Evolutionary conservation across 2,888 invertebrate genomes (phyloP), one percentile per base, ranked within the genome.

Genomic region (Teleogryllus oceanicus): DNA sequence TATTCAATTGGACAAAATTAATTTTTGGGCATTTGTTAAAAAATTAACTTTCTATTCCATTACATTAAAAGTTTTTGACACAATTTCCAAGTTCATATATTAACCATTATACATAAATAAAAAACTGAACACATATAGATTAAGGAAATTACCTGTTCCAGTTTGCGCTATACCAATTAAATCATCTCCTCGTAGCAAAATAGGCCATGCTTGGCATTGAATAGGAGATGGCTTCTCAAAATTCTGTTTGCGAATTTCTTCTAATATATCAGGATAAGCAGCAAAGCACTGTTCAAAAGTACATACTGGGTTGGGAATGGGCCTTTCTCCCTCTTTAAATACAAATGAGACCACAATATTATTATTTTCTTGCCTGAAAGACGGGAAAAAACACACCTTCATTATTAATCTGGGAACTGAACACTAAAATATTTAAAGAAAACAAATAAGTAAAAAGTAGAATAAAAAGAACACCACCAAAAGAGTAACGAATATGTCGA

Each of bases 121-220:
- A 24, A 78, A 77, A 37, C 16, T 75, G 74, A 49, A n/a, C 18
- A 16, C 50, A 50, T 74, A 50, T 4, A 20, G 4, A 18, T 37
- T 76, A 18, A 78, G 75, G 75, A 21, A 20, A 76, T 76, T 21
- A 86, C 91, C 92, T 21, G 96, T 96, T 80, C 96, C 96, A 11
- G 96, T 96, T 88, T 97, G 98, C 1, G 98, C 98, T 83, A 99
- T 98, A 12, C 98, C 98, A 86, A 99, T 98, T 86, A 98, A 88
- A 87, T 99, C 98, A 85, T 94, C 92, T 0, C 99, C 99, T 84
- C 92, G 92, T 75, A 99, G 87, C 0, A 98, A 89, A 81, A 98
- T 91, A 1, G 99, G 99, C 98, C 98, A 99, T 0, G 96, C 94
- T 88, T 98, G 97, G 81, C 93, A 89, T 87, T 98, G 96, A 84